Evolutionary conservation across 1,140 invertebrate genomes (phyloP).

Genomic region (Zaprionus vittiger): DNA sequence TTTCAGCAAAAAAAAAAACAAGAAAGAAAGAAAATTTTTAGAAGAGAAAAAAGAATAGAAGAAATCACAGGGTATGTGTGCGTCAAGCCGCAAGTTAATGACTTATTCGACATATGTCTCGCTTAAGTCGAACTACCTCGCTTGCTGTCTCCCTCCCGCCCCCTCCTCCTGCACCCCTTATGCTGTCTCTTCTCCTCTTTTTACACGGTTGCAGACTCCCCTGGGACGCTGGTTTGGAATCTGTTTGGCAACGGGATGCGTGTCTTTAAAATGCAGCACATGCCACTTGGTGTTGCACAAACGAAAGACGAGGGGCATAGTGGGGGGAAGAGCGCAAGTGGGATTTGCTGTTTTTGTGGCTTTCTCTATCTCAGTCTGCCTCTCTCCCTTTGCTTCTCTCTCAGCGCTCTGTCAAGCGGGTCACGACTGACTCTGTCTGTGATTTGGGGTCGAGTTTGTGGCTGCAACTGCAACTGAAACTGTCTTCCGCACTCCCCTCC

Average conservation of each 20-base stretch:
- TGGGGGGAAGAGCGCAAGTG: background rate
- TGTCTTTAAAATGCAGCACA: slow-evolving; percentile 52
- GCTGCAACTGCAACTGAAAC: slow-evolving; percentile 36
- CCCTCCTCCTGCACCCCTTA: background rate
- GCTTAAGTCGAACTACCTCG: background rate
- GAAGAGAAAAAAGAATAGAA: background rate
- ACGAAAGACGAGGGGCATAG: background rate
- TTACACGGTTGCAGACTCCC: background rate
- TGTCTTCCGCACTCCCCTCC: background rate
- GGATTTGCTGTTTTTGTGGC: slow-evolving; percentile 16
- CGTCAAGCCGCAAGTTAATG: slow-evolving; percentile 54
- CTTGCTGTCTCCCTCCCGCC: background rate
- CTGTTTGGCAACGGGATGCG: slow-evolving; percentile 46
- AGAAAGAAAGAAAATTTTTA: no score
- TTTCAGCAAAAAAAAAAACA: background rate
- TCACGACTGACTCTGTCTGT: slow-evolving; percentile 42
- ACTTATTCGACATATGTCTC: slow-evolving; percentile 46
- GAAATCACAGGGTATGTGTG: slow-evolving; percentile 5
- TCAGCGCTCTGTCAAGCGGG: slow-evolving; percentile 25
- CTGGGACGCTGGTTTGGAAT: background rate
- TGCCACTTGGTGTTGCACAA: slow-evolving; percentile 35
- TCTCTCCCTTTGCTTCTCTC: background rate
- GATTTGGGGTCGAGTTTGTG: slow-evolving; percentile 49
- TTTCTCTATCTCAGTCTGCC: background rate
- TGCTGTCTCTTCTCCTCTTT: background rate